These are phyloP conservation scores for Scaptomyza reducta DNA, from an alignment of 2,888 invertebrate species.

Conservation along the genomic window DNA sequence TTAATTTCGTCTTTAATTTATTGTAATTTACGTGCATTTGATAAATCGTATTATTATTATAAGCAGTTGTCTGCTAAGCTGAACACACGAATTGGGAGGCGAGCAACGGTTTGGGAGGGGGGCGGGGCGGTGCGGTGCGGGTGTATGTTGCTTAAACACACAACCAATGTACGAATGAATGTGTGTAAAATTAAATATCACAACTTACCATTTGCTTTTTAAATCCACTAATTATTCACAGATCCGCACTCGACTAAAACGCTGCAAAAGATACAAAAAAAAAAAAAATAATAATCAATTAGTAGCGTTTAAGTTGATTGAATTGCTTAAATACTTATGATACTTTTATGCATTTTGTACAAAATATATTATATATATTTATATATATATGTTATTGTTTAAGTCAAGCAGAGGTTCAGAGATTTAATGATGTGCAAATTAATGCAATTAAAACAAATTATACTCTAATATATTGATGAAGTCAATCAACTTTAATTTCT, in stretches of 20 bases:
- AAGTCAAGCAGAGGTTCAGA: no score
- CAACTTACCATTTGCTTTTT: constrained; percentile 30
- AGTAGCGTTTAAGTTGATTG: constrained; percentile 11
- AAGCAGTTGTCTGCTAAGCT: constrained; percentile 58
- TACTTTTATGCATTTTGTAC: background rate
- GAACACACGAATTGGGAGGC: background rate
- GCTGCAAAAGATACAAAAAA: constrained; percentile 25
- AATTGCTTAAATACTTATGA: background rate
- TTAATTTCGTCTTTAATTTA: constrained; percentile 78
- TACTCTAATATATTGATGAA: no score
- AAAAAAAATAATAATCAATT: constrained; percentile 5
- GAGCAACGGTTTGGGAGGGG: background rate
- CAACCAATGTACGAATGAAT: background rate
- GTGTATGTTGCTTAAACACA: background rate
- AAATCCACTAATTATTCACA: constrained; percentile 4
- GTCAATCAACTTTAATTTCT: no score
- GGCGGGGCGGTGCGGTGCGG: background rate
- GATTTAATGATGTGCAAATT: no score
- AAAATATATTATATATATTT: no score
- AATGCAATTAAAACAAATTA: no score
- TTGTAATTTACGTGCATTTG: constrained; percentile 80
- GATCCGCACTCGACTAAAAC: constrained; percentile 6
- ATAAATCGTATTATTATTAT: constrained; percentile 77
- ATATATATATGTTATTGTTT: no score
- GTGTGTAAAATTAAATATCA: background rate